Evolutionary conservation across 2,113 vertebrate species (phyloP).

Genomic region (Climacteris rufus): DNA sequence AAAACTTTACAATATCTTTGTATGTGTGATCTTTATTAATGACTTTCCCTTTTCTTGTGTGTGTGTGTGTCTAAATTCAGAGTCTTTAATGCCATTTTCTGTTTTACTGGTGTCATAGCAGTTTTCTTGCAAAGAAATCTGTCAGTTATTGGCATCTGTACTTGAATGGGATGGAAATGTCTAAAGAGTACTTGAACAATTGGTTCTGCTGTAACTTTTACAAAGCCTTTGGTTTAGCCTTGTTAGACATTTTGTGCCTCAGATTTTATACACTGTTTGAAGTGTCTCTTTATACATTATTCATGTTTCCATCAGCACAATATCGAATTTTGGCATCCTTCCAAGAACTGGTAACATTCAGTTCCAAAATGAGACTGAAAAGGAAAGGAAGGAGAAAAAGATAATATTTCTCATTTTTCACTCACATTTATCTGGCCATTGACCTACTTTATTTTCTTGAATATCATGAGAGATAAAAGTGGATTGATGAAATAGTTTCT

Average conservation of each 20-base stretch:
- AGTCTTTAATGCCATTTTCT: background rate
- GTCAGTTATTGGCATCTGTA: background rate
- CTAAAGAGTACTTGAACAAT: background rate
- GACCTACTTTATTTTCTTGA: constrained; percentile 34
- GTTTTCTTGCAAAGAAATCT: background rate
- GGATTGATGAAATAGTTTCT: background rate
- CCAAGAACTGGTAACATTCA: background rate
- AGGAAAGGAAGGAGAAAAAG: background rate
- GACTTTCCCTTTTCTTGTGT: rapidly evolving
- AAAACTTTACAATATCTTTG: background rate
- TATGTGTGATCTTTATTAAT: background rate
- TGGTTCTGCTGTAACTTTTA: constrained; percentile 10
- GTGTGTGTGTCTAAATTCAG: background rate
- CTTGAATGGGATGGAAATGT: background rate
- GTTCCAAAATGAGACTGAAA: constrained; percentile 1
- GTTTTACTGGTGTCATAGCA: background rate
- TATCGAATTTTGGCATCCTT: constrained; percentile 13
- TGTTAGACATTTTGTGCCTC: constrained; percentile 28
- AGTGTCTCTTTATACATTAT: constrained; percentile 47
- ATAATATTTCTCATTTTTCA: background rate
- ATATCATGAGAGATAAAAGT: background rate
- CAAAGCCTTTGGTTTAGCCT: constrained; percentile 28
- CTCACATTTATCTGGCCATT: constrained; percentile 1
- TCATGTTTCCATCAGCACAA: constrained; percentile 27
- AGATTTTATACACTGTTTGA: constrained; percentile 41